Conservation (phyloP, 2,113 vertebrate genomes). For the Nothocercus julius region DNA sequence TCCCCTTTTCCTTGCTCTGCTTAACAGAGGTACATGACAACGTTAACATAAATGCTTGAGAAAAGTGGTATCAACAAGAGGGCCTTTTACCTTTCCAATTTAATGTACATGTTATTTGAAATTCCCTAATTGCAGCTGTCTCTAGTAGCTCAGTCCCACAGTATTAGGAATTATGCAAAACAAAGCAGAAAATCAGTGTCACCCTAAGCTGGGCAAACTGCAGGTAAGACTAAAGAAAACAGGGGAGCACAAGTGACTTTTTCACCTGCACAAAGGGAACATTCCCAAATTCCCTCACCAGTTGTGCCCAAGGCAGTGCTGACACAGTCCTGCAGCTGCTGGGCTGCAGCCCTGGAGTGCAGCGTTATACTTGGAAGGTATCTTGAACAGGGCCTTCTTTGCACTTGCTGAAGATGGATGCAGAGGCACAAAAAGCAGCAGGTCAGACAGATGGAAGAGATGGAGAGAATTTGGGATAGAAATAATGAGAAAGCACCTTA, state of each 20-base stretch:
- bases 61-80: neutral
- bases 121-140: neutral
- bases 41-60: rapidly evolving
- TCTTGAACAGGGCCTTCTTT: neutral
- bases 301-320: rapidly evolving
- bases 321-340: neutral
- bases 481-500: neutral
- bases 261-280: rapidly evolving
- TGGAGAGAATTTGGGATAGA: neutral
- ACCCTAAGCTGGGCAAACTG: neutral
- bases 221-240: neutral
- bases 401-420: neutral
- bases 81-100: neutral
- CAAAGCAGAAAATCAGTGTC: neutral
- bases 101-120: neutral
- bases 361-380: too few species aligned
- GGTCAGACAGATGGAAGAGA: neutral
- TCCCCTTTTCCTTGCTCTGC: neutral
- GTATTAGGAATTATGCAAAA: neutral
- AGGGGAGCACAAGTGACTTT: neutral
- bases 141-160: neutral
- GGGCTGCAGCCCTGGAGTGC: neutral
- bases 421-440: neutral
- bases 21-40: neutral
- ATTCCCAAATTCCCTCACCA: neutral